phyloP scores from a whole-genome alignment of 2,113 vertebrate genomes.

The Bubo bubo region DNA sequence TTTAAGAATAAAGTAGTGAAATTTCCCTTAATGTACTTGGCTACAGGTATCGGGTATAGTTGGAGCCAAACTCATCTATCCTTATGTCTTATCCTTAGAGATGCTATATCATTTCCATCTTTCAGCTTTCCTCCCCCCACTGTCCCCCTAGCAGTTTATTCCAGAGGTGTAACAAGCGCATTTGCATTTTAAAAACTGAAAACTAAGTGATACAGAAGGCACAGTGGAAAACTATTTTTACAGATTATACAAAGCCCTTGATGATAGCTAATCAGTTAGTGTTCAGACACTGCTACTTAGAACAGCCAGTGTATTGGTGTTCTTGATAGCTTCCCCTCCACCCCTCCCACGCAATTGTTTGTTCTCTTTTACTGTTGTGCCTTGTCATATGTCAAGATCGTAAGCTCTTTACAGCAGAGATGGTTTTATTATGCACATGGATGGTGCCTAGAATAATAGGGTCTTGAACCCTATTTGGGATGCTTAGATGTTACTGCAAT shows the following conservation, averaged over 20 bases:
- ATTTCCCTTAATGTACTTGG: not conserved
- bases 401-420: constrained; percentile 60
- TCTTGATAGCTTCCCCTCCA: constrained; percentile 27
- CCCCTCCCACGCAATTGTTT: constrained; percentile 22
- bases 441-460: constrained; percentile 38
- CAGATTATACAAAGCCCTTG: constrained; percentile 35
- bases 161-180: not conserved
- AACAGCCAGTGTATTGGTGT: not conserved
- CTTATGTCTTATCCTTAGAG: not conserved
- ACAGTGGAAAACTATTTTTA: not conserved
- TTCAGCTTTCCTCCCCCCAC: not conserved
- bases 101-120: not conserved
- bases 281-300: constrained; percentile 33
- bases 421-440: constrained; percentile 40
- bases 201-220: not conserved
- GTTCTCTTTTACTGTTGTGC: constrained; percentile 47
- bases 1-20: not conserved
- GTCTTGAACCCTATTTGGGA: constrained; percentile 47
- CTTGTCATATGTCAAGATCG: constrained; percentile 34
- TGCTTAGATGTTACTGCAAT: constrained; percentile 46
- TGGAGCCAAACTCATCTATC: not conserved
- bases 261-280: constrained; percentile 50
- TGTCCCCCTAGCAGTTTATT: not conserved
- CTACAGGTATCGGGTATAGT: accelerated
- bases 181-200: constrained; percentile 12